Conservation (phyloP, 1,140 invertebrate species). For the Drosophila truncata region DNA sequence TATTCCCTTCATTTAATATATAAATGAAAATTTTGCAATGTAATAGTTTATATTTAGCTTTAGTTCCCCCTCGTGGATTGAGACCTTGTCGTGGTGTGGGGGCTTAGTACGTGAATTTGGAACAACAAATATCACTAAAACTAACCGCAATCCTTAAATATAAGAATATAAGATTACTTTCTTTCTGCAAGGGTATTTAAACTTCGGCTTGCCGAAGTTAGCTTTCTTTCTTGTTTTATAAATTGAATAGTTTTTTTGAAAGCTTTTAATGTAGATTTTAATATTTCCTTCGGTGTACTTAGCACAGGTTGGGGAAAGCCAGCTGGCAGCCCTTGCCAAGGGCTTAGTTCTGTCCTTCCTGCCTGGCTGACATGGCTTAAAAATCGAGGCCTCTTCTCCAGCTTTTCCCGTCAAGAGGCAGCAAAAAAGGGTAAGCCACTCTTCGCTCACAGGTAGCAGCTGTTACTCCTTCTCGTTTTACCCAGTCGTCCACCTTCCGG, state of each 20-base stretch:
- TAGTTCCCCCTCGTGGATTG: too few relatives aligned
- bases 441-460: conserved; percentile 58
- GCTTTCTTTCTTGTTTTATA: not conserved
- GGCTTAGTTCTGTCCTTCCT: conserved; percentile 57
- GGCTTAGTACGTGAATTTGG: too few relatives aligned
- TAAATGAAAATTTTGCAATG: too few relatives aligned
- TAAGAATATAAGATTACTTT: too few relatives aligned
- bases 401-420: conserved; percentile 26
- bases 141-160: too few relatives aligned
- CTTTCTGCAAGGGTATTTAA: too few relatives aligned
- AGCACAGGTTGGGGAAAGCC: conserved; percentile 2
- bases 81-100: too few relatives aligned
- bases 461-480: conserved; percentile 42
- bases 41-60: too few relatives aligned
- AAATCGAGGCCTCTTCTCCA: conserved; percentile 61
- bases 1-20: too few relatives aligned
- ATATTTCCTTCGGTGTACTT: conserved; percentile 6
- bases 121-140: too few relatives aligned
- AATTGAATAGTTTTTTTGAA: rapidly evolving
- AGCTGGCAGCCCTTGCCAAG: conserved; percentile 18
- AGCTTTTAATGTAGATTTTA: not conserved
- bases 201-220: too few relatives aligned
- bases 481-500: not conserved
- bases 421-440: conserved; percentile 66
- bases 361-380: conserved; percentile 76